These are phyloP conservation scores for Acronicta alni DNA, from an alignment of 2,888 invertebrate genomes.

Conservation along the genomic window DNA sequence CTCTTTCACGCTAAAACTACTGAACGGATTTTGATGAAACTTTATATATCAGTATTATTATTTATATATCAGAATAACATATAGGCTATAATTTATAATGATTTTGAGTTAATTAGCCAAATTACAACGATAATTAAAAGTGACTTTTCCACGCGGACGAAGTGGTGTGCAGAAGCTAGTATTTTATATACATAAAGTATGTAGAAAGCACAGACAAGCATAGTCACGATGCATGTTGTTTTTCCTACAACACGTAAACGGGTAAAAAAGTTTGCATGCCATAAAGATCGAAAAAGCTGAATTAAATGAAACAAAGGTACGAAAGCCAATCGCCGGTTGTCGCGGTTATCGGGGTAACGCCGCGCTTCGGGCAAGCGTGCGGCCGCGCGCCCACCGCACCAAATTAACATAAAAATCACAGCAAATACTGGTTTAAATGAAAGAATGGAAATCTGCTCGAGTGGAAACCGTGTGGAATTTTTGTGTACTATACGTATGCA, in stretches of 20 bases:
- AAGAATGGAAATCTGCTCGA: constrained; percentile 37
- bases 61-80: too few species aligned
- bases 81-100: too few species aligned
- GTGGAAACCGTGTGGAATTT: constrained; percentile 33
- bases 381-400: constrained; percentile 43
- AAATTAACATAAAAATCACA: constrained; percentile 60
- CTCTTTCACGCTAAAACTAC: too few species aligned
- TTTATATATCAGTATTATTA: too few species aligned
- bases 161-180: too few species aligned
- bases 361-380: constrained; percentile 25
- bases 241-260: neutral
- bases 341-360: constrained; percentile 29
- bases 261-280: neutral
- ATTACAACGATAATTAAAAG: too few species aligned
- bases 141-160: too few species aligned
- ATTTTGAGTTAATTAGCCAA: too few species aligned
- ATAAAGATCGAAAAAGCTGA: constrained; percentile 12
- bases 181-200: too few species aligned
- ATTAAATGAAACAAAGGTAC: constrained; percentile 37
- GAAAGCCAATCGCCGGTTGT: constrained; percentile 38
- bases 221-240: too few species aligned
- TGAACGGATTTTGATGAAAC: too few species aligned
- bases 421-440: constrained; percentile 48
- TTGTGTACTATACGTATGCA: constrained; percentile 18
- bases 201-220: too few species aligned